These are phyloP conservation scores for Cyrtonyx montezumae DNA, from an alignment of 2,113 vertebrate species.

Conservation along the genomic window DNA sequence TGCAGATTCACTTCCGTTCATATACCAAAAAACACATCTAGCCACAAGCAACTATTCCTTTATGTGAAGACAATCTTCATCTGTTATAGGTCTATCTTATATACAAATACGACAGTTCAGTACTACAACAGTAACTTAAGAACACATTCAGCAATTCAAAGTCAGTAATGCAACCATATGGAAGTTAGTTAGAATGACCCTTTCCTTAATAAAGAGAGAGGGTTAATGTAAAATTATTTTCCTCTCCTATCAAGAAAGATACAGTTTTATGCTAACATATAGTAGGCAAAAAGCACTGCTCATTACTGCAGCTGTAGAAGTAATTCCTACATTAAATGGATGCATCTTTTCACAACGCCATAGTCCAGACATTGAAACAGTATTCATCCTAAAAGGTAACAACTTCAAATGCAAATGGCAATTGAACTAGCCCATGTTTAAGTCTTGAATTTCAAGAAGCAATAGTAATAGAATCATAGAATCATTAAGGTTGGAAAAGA, in stretches of 20 bases:
- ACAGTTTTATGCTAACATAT: accelerated
- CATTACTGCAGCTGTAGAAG: neutral
- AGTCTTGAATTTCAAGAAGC: neutral
- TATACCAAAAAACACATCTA: neutral
- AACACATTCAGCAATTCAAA: neutral
- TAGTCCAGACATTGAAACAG: accelerated
- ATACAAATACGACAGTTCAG: neutral
- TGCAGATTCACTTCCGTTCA: neutral
- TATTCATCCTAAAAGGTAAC: neutral
- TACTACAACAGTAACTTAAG: neutral
- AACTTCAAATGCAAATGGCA: neutral
- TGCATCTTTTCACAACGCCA: neutral
- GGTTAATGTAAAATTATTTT: neutral
- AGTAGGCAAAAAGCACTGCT: neutral
- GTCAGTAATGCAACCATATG: neutral
- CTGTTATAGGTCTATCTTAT: neutral
- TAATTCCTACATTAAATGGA: neutral
- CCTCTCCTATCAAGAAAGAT: neutral
- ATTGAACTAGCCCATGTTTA: neutral
- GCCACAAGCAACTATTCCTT: neutral
- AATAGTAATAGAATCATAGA: neutral
- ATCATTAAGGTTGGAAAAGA: too few species aligned
- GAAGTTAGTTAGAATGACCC: neutral
- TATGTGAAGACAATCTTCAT: neutral
- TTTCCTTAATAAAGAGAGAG: neutral